Evolutionary conservation across 2,888 invertebrate genomes (phyloP).

Genomic region (Brachypalpus laphriformis): DNA sequence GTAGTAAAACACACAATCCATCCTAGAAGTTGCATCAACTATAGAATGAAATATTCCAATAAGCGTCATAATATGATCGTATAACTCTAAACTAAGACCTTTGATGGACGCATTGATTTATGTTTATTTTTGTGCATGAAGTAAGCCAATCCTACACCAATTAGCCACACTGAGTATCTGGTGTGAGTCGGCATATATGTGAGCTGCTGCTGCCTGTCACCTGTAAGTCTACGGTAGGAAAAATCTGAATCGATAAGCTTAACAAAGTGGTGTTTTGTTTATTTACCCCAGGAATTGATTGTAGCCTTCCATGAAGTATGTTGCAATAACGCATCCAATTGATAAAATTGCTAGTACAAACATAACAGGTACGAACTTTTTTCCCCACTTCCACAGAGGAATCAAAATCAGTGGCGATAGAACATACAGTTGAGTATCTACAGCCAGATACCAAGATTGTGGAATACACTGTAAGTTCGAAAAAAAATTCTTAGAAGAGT

Average conservation of each 20-base stretch:
- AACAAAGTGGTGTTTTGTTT: conserved; percentile 41
- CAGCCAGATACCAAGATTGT: conserved; percentile 85
- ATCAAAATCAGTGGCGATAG: conserved; percentile 85
- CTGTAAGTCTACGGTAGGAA: conserved; percentile 69
- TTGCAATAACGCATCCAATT: conserved; percentile 79
- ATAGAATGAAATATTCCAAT: background rate
- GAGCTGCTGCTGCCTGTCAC: conserved; percentile 77
- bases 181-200: conserved; percentile 82
- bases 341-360: conserved; percentile 78
- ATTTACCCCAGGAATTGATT: conserved; percentile 79
- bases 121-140: conserved; percentile 78
- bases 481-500: too few relatives aligned
- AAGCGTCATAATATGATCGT: background rate
- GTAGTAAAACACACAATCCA: conserved; percentile 79
- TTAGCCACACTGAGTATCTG: conserved; percentile 81
- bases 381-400: conserved; percentile 83
- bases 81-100: conserved; percentile 77
- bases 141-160: conserved; percentile 82
- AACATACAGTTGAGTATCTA: conserved; percentile 85
- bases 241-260: background rate
- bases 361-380: conserved; percentile 79
- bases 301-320: conserved; percentile 79
- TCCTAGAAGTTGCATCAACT: conserved; percentile 77
- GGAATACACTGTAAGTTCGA: conserved; percentile 82
- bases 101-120: conserved; percentile 76